Evolutionary conservation across 2,888 invertebrate genomes (phyloP), one percentile per base, ranked within the genome.

Genomic region (Hirtodrosophila histrioides): DNA sequence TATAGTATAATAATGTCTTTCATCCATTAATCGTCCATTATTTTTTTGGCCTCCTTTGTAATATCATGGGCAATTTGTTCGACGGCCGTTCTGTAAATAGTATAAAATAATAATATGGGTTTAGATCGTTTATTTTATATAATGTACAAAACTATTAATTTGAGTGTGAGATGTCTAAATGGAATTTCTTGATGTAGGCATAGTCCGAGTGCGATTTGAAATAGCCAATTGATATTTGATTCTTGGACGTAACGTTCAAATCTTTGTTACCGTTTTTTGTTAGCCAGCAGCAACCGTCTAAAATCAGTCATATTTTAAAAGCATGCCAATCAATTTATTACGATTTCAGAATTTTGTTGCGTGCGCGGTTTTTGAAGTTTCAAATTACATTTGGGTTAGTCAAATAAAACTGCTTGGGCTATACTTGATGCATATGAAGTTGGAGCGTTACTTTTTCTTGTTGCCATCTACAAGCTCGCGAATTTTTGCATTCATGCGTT

Each of bases 401-500:
- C 5, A 49, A 57, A 45, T 11, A 33, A 48, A 67, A 61, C 45
- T 50, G 49, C 61, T 35, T 57, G 46, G 61, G 9, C 11, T 40
- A 54, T 9, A n/a, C 29, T 12, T 46, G 23, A 51, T 36, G 44
- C 43, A 10, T 44, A 46, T 31, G 36, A 33, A 44, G 45, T 4
- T 39, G 10, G 27, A 11, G 8, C 40, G 62, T 90, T 91, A 90
- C 92, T 96, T 95, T 68, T 93, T 93, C 73, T 88, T 89, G 4
- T 31, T 7, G 11, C 90, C 86, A 8, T 96, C 95, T 23, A 95
- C 91, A 89, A 93, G 95, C 54, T 85, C 88, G 4, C 86, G 73
- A 0, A 88, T 33, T 48, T 84, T 84, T 24, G 75, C 64, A 48
- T 87, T 84, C 11, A 75, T 5, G 12, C 94, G 95, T 70, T 95